phyloP scores from a whole-genome alignment of 2,797 vertebrate species.

The Sebastes steindachneri region DNA sequence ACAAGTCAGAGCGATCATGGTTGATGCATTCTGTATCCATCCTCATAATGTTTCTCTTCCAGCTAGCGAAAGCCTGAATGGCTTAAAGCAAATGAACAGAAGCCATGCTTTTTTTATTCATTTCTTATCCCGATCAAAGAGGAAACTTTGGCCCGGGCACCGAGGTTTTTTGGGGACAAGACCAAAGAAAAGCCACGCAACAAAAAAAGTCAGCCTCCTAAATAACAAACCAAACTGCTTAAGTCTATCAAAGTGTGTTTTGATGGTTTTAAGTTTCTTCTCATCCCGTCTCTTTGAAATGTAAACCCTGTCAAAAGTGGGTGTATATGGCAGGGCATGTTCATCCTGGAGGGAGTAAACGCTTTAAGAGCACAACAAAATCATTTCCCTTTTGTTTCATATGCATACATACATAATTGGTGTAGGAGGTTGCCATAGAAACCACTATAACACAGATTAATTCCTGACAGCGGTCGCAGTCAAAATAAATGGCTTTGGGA shows the following conservation, averaged over 20 bases:
- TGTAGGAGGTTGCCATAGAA: conserved; percentile 74
- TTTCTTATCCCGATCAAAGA: conserved; percentile 44
- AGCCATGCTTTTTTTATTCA: background rate
- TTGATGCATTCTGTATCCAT: conserved; percentile 48
- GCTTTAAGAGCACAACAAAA: conserved; percentile 44
- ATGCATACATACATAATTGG: conserved; percentile 72
- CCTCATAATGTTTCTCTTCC: conserved; percentile 27
- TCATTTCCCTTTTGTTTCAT: conserved; percentile 45
- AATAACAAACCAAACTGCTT: conserved; percentile 51
- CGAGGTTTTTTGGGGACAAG: conserved; percentile 53
- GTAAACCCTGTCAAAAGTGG: conserved; percentile 38
- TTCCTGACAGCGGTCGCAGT: conserved; percentile 77
- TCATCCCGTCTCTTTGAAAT: conserved; percentile 50
- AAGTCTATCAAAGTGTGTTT: conserved; percentile 52
- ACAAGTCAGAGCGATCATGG: conserved; percentile 31
- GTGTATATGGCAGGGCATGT: background rate
- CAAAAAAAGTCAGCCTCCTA: conserved; percentile 23
- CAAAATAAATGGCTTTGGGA: conserved; percentile 84
- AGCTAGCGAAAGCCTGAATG: conserved; percentile 19
- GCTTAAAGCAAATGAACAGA: conserved; percentile 41
- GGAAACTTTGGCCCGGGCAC: conserved; percentile 55
- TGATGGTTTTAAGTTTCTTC: conserved; percentile 36
- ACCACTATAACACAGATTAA: conserved; percentile 75
- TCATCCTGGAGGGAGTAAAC: conserved; percentile 31
- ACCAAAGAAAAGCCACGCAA: conserved; percentile 59